A percentile compares a stretch with the other conserved stretches of the same genome.
Conservation (phyloP, 53 echinoderm and acorn worm genomes). For the Apostichopus leukothele region DNA sequence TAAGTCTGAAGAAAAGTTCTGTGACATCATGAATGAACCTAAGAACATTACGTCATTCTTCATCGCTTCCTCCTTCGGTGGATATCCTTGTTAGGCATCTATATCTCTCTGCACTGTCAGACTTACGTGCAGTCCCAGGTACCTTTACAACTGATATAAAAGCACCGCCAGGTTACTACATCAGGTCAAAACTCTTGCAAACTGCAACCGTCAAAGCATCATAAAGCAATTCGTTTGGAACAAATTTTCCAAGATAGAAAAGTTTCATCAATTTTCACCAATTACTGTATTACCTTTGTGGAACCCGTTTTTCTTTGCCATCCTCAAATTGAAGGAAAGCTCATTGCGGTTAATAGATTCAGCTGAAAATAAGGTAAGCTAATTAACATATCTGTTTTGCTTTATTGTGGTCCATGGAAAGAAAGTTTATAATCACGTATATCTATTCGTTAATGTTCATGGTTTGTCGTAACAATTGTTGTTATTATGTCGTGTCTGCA, state of each 20-base stretch:
- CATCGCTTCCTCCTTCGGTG: not conserved
- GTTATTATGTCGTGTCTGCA: no score
- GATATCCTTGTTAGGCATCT: not conserved
- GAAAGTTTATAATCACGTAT: no score
- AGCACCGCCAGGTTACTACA: not conserved
- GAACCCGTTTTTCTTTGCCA: no score
- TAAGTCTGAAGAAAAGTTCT: not conserved
- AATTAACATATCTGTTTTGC: no score
- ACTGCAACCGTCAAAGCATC: not conserved
- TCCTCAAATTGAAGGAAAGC: no score
- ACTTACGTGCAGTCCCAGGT: not conserved
- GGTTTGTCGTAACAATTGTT: no score
- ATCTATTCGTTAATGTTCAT: no score
- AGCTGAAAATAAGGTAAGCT: no score
- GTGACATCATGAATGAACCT: not conserved
- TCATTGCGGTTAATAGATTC: no score
- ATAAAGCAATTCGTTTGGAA: not conserved
- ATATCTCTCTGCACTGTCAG: not conserved
- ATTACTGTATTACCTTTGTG: no score
- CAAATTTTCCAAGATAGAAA: not conserved
- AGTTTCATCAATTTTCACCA: no score
- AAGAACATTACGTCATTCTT: not conserved
- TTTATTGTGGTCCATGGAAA: no score
- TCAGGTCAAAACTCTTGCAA: not conserved
- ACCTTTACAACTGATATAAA: not conserved